Evolutionary conservation across 2,888 invertebrate species (phyloP).

Genomic region (Himalopsyche tibetana): DNA sequence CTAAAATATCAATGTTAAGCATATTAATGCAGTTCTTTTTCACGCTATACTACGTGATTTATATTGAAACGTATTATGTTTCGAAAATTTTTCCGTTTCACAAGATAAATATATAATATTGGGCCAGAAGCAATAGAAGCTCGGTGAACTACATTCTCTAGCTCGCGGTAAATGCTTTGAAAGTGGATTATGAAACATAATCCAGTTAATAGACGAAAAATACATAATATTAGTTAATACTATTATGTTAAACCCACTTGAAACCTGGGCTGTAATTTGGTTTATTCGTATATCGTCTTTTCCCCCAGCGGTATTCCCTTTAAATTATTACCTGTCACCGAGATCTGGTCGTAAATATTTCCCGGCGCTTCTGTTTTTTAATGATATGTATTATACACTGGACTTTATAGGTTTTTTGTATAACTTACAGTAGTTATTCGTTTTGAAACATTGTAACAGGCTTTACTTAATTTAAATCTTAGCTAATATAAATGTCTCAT

Average conservation of each 20-base stretch:
- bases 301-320: not conserved
- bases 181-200: slow-evolving; percentile 24
- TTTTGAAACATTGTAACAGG: too few relatives aligned
- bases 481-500: too few relatives aligned
- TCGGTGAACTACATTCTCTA: not conserved
- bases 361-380: slow-evolving; percentile 20
- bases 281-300: slow-evolving; percentile 11
- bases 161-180: not conserved
- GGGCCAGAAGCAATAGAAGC: not conserved
- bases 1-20: too few relatives aligned
- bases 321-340: slow-evolving; percentile 28
- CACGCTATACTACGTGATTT: too few relatives aligned
- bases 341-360: slow-evolving; percentile 27
- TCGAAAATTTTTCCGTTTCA: too few relatives aligned
- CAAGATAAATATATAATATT: not conserved
- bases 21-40: too few relatives aligned
- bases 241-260: slow-evolving; percentile 20
- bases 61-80: too few relatives aligned
- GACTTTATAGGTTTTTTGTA: not conserved
- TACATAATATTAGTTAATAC: slow-evolving; percentile 18
- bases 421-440: too few relatives aligned
- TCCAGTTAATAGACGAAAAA: slow-evolving; percentile 44
- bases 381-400: not conserved
- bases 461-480: too few relatives aligned
- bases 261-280: not conserved